phyloP scores from a whole-genome alignment of 2,113 vertebrate genomes.

The Crotalus horridus region DNA sequence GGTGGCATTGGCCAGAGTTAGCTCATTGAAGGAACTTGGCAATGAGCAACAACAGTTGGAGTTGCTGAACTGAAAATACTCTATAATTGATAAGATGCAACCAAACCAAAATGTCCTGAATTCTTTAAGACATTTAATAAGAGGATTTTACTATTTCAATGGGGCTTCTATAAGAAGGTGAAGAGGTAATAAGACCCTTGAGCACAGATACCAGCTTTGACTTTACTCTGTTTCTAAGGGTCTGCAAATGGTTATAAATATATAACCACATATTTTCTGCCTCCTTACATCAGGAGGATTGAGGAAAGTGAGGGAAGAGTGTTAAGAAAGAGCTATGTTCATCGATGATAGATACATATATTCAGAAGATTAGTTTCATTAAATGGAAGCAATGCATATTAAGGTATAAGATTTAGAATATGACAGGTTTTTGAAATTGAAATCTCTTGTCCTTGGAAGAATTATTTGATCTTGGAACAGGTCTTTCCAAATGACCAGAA shows the following conservation, averaged over 20 bases:
- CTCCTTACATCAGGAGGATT: too few species aligned
- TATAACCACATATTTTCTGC: neutral
- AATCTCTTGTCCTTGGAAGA: neutral
- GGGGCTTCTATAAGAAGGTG: neutral
- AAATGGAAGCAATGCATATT: neutral
- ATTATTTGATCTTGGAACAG: neutral
- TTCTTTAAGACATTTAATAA: neutral
- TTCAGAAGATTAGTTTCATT: neutral
- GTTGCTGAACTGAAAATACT: neutral
- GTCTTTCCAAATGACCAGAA: neutral
- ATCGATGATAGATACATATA: neutral
- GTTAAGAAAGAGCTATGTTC: neutral
- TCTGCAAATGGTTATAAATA: neutral
- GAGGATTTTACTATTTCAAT: conserved; percentile 14
- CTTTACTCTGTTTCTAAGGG: neutral
- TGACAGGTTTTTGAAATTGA: neutral
- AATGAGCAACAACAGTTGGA: neutral
- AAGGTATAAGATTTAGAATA: neutral
- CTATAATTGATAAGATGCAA: conserved; percentile 33
- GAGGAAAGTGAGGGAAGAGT: neutral
- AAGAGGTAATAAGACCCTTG: conserved; percentile 2
- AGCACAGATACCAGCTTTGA: neutral
- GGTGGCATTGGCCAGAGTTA: neutral
- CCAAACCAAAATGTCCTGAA: conserved; percentile 13
- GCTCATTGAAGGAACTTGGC: neutral